Base-by-base conservation (phyloP, 2,797 vertebrate species). In the Erethizon dorsatum region DNA sequence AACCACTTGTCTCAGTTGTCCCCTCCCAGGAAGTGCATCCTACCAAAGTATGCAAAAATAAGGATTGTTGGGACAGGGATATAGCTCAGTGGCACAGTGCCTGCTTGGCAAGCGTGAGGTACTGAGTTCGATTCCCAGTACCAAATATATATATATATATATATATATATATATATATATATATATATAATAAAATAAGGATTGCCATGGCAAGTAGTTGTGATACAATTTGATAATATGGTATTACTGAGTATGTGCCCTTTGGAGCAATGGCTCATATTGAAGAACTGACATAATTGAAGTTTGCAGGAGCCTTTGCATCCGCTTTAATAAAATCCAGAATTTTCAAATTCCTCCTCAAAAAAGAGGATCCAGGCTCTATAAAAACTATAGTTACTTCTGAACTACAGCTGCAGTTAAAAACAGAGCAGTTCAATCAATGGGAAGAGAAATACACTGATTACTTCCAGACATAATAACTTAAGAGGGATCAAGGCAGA, bases 241-340 rank as follows among this genome's bases (percentile, higher is more conserved):
- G 31, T 41, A 73, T 86, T 79, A 80, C 18, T 47, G 18, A 31
- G 11, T n/a, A 7, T 22, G 4, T 45, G 5, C 31, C 61, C 83
- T 83, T 79, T 65, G 24, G 37, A 92, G 45, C 26, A 92, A 91
- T 69, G 10, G 31, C 91, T 89, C 84, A 65, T 52, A 95, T 83
- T 89, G 86, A 95, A 90, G 54, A 82, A 79, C 18, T 83, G 33
- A 18, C 33, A 75, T 90, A 88, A 71, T 0, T 83, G 45, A 92
- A 94, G 65, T 90, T 88, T 89, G 12, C 41, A 65, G 47, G 5
- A 94, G 63, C 47, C 45, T 89, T 56, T 78, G 77, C 41, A 65
- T 75, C 47, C 41, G 90, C 11, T 87, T 87, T 93, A 94, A 91
- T 84, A 80, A 96, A 96, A 93, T 91, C 50, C 73, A 95, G 45